Evolutionary conservation across 2,113 vertebrate genomes (phyloP), one percentile per base, ranked within the genome.

Genomic region (Taurulus bubalis): DNA sequence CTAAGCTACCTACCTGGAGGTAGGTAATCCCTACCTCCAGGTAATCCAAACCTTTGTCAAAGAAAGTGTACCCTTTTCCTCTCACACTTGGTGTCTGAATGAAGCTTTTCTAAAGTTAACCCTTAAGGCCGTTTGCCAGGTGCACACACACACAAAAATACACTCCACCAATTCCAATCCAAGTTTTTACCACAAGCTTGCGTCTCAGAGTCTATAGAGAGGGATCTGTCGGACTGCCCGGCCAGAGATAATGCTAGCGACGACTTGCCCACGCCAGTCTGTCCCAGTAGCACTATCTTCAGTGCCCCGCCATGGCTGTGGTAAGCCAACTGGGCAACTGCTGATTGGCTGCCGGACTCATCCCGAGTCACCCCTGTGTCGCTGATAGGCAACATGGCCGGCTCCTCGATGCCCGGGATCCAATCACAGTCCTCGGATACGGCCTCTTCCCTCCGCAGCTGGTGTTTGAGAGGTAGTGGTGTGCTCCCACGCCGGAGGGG

Each of bases 201-300:
- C 36, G 93, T 94, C 79, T 95, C 95, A 64, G 87, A 87, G 91
- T 94, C 92, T 87, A 90, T 38, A 26, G 88, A 91, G 47, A 91
- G 89, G 15, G 93, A 93, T 90, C 93, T 86, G 91, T 95, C 95
- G 2, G 94, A 93, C 80, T 94, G 93, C 68, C 96, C 95, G 0
- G 96, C 95, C n/a, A 98, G 95, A 76, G 95, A 96, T 77, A 96
- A 93, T 49, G 96, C 96, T 75, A 98, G 93, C 0, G 96, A 95
- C 1, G 96, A 96, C 89, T 98, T 98, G 74, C 97, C 97, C 85
- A 98, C 97, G 3, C 97, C 96, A 2, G 94, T 96, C 93, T 97
- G 97, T 56, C 97, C 97, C 75, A 97, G 86, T 30, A 98, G 91
- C 81, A 97, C 94, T 69, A 96, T 94, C 78, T 91, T 91, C 76